These are phyloP conservation scores for Priocnemis perturbator DNA, from an alignment of 2,888 invertebrate genomes.

Conservation along the genomic window DNA sequence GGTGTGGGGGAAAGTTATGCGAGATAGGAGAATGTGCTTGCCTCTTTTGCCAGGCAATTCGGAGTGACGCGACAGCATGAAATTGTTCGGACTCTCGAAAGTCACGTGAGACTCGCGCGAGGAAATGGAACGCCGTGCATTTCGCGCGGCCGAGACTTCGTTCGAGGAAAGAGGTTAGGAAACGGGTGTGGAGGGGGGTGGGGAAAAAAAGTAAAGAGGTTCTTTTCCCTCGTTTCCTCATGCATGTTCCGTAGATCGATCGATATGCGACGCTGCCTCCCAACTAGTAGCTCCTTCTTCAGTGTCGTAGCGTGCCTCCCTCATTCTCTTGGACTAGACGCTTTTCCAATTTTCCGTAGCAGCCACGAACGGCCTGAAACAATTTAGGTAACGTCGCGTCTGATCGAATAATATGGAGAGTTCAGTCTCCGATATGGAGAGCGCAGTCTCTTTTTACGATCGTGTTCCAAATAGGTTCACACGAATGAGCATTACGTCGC, in stretches of 20 bases:
- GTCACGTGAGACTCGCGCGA: conserved; percentile 42
- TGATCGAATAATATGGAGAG: conserved; percentile 59
- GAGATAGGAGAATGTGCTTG: conserved; percentile 4
- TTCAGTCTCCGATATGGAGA: conserved; percentile 52
- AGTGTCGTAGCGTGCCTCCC: neutral
- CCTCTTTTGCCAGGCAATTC: conserved; percentile 13
- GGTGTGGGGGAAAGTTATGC: no score
- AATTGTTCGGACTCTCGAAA: conserved; percentile 33
- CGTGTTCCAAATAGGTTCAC: conserved; percentile 54
- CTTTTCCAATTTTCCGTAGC: conserved; percentile 59
- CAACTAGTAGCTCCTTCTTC: neutral
- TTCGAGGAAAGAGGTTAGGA: conserved; percentile 8
- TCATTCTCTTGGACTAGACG: conserved; percentile 42
- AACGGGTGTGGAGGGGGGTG: neutral
- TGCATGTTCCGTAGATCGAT: conserved; percentile 39
- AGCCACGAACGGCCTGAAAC: conserved; percentile 57
- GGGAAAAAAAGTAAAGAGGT: conserved; percentile 4
- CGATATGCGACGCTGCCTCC: conserved; percentile 41
- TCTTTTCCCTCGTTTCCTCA: conserved; percentile 12
- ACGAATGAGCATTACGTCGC: conserved; percentile 51
- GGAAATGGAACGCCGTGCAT: conserved; percentile 46
- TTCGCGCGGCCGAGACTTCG: conserved; percentile 14
- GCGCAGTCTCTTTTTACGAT: conserved; percentile 55
- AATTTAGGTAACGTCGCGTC: conserved; percentile 57
- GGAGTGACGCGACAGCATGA: conserved; percentile 37